phyloP scores from a whole-genome alignment of 2,113 vertebrate species.

The human region DNA sequence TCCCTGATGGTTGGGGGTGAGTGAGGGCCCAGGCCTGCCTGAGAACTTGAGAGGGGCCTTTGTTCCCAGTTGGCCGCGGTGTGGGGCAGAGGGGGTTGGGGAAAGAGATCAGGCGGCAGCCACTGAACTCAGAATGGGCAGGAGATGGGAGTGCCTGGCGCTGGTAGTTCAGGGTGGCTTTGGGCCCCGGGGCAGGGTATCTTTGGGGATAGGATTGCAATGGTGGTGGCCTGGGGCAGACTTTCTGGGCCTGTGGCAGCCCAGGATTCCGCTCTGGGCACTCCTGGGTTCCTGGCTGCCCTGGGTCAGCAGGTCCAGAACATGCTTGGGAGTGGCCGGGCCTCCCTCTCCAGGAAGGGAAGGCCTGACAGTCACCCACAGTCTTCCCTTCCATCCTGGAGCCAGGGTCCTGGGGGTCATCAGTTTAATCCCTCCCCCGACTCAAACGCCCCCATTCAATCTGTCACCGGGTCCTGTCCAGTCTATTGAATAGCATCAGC shows the following conservation, averaged over 20 bases:
- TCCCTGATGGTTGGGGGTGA: background rate
- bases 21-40: background rate
- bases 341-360: background rate
- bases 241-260: background rate
- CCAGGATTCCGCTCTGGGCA: background rate
- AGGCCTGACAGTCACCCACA: background rate
- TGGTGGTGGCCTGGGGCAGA: background rate
- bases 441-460: background rate
- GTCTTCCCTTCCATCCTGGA: background rate
- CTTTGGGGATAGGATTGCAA: background rate
- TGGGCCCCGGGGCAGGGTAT: background rate
- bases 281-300: background rate
- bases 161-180: no score
- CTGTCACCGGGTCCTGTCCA: background rate
- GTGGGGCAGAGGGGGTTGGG: background rate
- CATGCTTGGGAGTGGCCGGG: background rate
- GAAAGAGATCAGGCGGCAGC: background rate
- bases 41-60: background rate
- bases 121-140: background rate
- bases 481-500: background rate
- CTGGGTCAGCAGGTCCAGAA: background rate
- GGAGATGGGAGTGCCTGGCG: fast-evolving
- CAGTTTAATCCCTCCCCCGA: background rate
- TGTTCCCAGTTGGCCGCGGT: background rate
- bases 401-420: background rate